Evolutionary conservation across 1,140 invertebrate genomes (phyloP), one percentile per base, ranked within the genome.

Genomic region (Penaeus chinensis): DNA sequence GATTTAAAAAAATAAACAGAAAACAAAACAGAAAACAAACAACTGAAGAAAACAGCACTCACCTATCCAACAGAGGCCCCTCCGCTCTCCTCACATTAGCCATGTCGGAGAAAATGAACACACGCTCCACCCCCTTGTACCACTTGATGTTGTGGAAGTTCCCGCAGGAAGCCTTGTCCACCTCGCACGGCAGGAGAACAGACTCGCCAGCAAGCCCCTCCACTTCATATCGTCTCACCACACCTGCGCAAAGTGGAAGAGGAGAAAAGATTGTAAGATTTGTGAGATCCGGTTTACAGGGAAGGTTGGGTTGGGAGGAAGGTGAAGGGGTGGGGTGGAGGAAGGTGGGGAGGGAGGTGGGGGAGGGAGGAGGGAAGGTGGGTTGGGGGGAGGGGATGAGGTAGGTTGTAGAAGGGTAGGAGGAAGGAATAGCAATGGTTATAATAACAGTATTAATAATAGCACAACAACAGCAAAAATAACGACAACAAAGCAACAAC

Each of bases 101-200:
- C 62, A 94, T 94, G 87, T 96, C 96, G 90, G 96, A 96, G 93
- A 96, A 96, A 85, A 97, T 96, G 92, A 96, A 97, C 87, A 97
- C 96, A 78, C 96, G 93, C 84, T 94, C 94, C 81, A 95, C 94
- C 71, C 95, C 95, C 90, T 95, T 95, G 92, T 97, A 97, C 96
- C 96, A 98, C 92, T 97, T 97, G 91, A 97, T 95, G 91, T 95
- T 97, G 93, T 97, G 96, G 90, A 97, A 94, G 74, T 95, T 95
- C 1, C 96, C 96, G 91, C 97, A 98, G 89, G 95, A 94, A 18
- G 94, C 93, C 81, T 94, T 94, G 92, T 96, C 95, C 86, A 97
- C 94, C 32, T 94, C 94, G 92, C 96, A 97, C 3, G 95, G 94
- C 65, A 97, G 93, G 37, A 93, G 93, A 42, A 96, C 95, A 60